Base-by-base conservation (phyloP, 2,113 vertebrate species). In the Leptobrachium leishanense region DNA sequence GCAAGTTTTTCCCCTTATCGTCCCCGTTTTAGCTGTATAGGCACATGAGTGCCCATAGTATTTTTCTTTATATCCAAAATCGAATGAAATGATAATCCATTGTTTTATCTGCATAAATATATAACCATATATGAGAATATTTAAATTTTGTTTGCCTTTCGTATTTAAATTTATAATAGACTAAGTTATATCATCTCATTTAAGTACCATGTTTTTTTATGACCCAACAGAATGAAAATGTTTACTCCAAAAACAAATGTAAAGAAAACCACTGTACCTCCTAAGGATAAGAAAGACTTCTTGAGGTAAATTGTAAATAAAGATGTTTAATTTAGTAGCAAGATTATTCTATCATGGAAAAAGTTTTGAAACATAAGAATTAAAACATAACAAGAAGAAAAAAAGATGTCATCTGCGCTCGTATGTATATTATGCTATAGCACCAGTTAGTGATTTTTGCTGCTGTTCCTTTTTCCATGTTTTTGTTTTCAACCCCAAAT, bases 221-320 rank as follows among this genome's bases (percentile, higher is more conserved):
- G 83, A 79, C 75, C 50, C 57, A 1, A 0, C 81, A 97, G 95
- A 71, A 85, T 82, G 71, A 82, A 68, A 11, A 91, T 95, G 92
- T 97, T 95, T 89, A 88, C 86, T 57, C 90, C 92, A 50, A 92
- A 93, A 84, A 92, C 84, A 66, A 95, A 91, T 20, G 2, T 80
- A 75, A 89, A 89, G 84, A 92, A 89, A 77, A 85, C 79, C 10
- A 76, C 15, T 2, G 40, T 81, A 2, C 53, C 72, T 62, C 31
- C 85, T 6, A 88, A 87, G 8, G 43, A 2, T 63, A 91, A 86
- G 84, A 81, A 54, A 1, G 83, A 0, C 4, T 85, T 67, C 82
- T 89, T 85, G 74, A 0, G 9, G 95, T 95, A 89, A 80, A 92
- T 76, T 43, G 43, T 11, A 54, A 6, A 54, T 54, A 54, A 54